Evolutionary conservation across 2,113 vertebrate species (phyloP).

Genomic region (Nematolebias whitei): DNA sequence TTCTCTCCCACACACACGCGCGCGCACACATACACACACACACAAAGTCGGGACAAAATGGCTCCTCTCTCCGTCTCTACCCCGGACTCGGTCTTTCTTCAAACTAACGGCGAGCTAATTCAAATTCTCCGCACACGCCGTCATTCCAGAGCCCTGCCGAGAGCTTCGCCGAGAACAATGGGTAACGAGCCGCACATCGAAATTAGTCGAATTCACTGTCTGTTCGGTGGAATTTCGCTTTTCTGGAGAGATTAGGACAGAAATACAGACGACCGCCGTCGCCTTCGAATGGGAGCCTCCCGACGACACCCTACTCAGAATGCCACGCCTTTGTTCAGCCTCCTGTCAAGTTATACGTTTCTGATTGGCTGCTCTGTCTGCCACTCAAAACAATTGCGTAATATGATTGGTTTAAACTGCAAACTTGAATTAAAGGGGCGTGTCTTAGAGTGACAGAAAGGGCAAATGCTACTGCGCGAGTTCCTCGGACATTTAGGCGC

Average conservation of each 20-base stretch:
- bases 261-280: conserved; percentile 82
- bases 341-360: conserved; percentile 23
- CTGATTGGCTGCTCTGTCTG: conserved; percentile 48
- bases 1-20: conserved; percentile 82
- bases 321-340: conserved; percentile 67
- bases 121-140: conserved; percentile 75
- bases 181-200: conserved; percentile 27
- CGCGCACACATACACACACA: conserved; percentile 81
- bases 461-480: conserved; percentile 61
- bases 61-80: conserved; percentile 74
- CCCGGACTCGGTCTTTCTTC: conserved; percentile 81
- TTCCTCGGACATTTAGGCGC: conserved; percentile 64
- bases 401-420: conserved; percentile 56
- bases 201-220: conserved; percentile 37
- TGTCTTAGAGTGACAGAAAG: conserved; percentile 50
- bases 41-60: conserved; percentile 87
- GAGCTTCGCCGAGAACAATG: conserved; percentile 38
- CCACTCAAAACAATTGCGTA: background rate
- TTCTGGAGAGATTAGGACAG: conserved; percentile 55
- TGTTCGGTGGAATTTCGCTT: conserved; percentile 20
- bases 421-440: conserved; percentile 40
- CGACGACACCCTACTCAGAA: conserved; percentile 78
- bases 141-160: conserved; percentile 74
- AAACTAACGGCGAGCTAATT: conserved; percentile 81
- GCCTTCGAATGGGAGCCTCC: conserved; percentile 82